These are phyloP conservation scores for Meloidogyne floridensis DNA, from an alignment of 1,140 invertebrate genomes.

Conservation along the genomic window DNA sequence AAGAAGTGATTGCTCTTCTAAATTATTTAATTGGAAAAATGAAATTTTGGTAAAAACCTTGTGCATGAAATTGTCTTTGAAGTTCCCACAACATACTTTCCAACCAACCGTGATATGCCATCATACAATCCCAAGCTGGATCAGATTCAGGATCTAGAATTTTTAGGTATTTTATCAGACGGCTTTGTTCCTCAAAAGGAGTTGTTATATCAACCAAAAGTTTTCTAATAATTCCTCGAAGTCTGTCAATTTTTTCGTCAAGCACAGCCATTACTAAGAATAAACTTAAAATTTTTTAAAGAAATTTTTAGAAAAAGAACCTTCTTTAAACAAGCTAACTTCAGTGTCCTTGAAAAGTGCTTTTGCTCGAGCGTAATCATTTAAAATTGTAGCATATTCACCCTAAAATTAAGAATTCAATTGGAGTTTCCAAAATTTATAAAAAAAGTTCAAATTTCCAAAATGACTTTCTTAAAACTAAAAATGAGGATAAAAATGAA, in stretches of 20 bases:
- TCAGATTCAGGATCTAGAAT: slow-evolving; percentile 64
- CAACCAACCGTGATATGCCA: slow-evolving; percentile 61
- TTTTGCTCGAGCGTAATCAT: slow-evolving; percentile 92
- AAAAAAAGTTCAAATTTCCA: too few relatives aligned
- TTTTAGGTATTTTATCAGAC: slow-evolving; percentile 73
- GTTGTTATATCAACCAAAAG: slow-evolving; percentile 84
- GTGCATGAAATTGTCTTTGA: slow-evolving; percentile 48
- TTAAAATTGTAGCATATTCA: slow-evolving; percentile 95
- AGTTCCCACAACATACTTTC: slow-evolving; percentile 62
- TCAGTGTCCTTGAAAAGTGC: slow-evolving; percentile 93
- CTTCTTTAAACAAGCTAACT: slow-evolving; percentile 75
- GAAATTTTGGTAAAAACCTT: background rate
- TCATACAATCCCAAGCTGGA: slow-evolving; percentile 63
- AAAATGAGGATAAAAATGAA: background rate
- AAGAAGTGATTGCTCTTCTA: background rate
- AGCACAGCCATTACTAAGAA: slow-evolving; percentile 74
- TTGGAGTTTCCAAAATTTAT: too few relatives aligned
- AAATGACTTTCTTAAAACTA: too few relatives aligned
- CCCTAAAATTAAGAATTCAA: slow-evolving; percentile 68
- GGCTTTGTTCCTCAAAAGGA: slow-evolving; percentile 88
- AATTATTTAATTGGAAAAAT: background rate
- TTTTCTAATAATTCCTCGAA: slow-evolving; percentile 78
- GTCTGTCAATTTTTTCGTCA: slow-evolving; percentile 80
- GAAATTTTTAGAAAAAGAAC: slow-evolving; percentile 51
- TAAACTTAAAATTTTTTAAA: slow-evolving; percentile 23